Base-by-base conservation (phyloP, 2,797 vertebrate genomes). In the Siniperca scherzeri region DNA sequence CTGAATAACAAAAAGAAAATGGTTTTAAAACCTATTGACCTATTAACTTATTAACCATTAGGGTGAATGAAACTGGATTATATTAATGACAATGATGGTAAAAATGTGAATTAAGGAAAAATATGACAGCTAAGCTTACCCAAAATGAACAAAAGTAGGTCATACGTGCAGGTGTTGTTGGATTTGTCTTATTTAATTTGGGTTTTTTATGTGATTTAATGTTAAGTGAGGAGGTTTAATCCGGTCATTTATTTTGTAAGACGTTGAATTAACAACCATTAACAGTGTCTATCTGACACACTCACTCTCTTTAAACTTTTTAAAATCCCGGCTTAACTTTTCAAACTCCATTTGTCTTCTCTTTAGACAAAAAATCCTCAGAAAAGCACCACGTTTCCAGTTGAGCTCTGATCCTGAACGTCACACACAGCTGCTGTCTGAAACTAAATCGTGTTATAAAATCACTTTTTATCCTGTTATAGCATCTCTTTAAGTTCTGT, bases 351-450 rank as follows among this genome's bases (percentile, higher is more conserved):
- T 78, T 82, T 73, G 48, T 67, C 38, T 7, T 53, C 68, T 76
- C 71, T 27, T 80, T 55, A 66, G 59, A 73, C 17, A n/a, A 46
- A 52, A 57, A 67, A 70, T 61, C 25, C 70, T 33, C 65, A 30
- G 44, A 65, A 81, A 81, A 69, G 50, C 66, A 30, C 6, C 14
- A 55, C 50, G 44, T 76, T 75, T 55, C 60, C 66, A 11, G 40
- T 22, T 36, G 72, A 48, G 3, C 17, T 56, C 27, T 77, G 75
- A 77, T 14, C 73, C 68, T 12, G 53, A 70, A 40, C 17, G 42
- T 50, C 75, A 42, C 57, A 27, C n/a, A 14, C 83, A 80, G 75
- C 85, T 83, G 79, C 71, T 30, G 77, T 61, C 80, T 70, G 80
- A 46, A 72, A 9, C 33, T 25, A 13, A 64, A 72, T 8, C 1